These are phyloP conservation scores for Xiphias gladius DNA, from an alignment of 2,113 vertebrate genomes.

Conservation along the genomic window DNA sequence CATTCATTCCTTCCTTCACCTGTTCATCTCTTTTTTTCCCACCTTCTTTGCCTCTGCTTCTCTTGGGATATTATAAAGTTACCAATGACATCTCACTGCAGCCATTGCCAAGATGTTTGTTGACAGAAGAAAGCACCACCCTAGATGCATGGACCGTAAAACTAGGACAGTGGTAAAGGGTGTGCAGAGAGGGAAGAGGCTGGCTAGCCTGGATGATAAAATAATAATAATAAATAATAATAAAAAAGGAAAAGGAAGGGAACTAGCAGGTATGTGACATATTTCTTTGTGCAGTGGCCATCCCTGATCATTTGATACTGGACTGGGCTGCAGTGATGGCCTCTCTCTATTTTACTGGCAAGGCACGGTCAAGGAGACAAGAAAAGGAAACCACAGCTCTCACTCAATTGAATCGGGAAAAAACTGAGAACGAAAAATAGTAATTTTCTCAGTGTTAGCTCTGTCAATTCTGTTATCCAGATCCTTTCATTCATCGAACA, in stretches of 20 bases:
- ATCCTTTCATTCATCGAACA: not conserved
- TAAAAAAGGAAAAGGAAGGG: not conserved
- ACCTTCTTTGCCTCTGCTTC: constrained; percentile 9
- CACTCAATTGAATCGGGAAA: not conserved
- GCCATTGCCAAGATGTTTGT: constrained; percentile 71
- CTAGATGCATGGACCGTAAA: constrained; percentile 71
- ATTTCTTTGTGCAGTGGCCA: constrained; percentile 6
- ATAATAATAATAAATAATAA: not conserved
- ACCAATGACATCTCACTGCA: constrained; percentile 67
- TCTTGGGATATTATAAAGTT: constrained; percentile 54
- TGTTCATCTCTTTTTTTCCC: not conserved
- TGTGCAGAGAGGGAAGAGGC: constrained; percentile 18
- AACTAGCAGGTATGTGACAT: constrained; percentile 14
- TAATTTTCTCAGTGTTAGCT: constrained; percentile 22
- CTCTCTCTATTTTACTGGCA: not conserved
- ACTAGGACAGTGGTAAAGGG: constrained; percentile 36
- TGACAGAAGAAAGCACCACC: constrained; percentile 69
- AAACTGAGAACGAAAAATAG: constrained; percentile 11
- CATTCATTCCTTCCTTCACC: not conserved
- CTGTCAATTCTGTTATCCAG: constrained; percentile 13
- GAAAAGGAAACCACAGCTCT: not conserved
- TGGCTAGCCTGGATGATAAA: constrained; percentile 5
- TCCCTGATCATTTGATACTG: not conserved
- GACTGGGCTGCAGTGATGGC: not conserved
- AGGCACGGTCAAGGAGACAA: not conserved